Percentiles rank a stretch among this genome's conserved stretches.
These are phyloP conservation scores for Amorpha juglandis DNA, from an alignment of 2,888 invertebrate species.

Conservation along the genomic window DNA sequence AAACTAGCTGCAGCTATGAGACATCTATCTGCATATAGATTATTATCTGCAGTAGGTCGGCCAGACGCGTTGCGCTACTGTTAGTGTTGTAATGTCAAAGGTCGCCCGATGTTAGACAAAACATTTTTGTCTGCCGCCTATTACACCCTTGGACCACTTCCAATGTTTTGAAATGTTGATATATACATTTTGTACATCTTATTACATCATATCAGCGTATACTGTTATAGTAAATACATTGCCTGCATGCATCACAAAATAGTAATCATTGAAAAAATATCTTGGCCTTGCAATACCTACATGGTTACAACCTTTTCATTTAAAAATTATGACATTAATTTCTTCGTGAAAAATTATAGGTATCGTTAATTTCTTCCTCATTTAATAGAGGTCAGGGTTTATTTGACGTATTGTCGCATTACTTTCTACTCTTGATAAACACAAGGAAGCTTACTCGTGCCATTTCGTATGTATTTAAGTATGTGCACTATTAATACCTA, in stretches of 20 bases:
- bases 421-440: slow-evolving; percentile 10
- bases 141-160: slow-evolving; percentile 26
- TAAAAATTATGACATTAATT: slow-evolving; percentile 8
- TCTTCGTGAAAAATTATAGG: slow-evolving; percentile 6
- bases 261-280: neutral
- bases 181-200: neutral
- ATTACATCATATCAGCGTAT: neutral
- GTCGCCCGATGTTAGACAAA: slow-evolving; percentile 50
- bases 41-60: slow-evolving; percentile 30
- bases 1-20: neutral
- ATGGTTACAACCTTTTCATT: neutral
- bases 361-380: slow-evolving; percentile 21
- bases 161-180: slow-evolving; percentile 14
- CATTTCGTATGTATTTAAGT: neutral
- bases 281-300: neutral
- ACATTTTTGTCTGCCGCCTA: slow-evolving; percentile 37
- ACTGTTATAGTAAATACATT: neutral
- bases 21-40: slow-evolving; percentile 35
- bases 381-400: slow-evolving; percentile 17
- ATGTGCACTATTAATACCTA: neutral
- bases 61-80: slow-evolving; percentile 39
- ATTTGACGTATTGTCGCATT: slow-evolving; percentile 11
- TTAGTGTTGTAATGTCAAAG: slow-evolving; percentile 47
- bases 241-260: neutral
- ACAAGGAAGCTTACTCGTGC: slow-evolving; percentile 8